These are phyloP conservation scores for Carlito syrichta DNA, from an alignment of 2,113 vertebrate genomes.

Conservation along the genomic window DNA sequence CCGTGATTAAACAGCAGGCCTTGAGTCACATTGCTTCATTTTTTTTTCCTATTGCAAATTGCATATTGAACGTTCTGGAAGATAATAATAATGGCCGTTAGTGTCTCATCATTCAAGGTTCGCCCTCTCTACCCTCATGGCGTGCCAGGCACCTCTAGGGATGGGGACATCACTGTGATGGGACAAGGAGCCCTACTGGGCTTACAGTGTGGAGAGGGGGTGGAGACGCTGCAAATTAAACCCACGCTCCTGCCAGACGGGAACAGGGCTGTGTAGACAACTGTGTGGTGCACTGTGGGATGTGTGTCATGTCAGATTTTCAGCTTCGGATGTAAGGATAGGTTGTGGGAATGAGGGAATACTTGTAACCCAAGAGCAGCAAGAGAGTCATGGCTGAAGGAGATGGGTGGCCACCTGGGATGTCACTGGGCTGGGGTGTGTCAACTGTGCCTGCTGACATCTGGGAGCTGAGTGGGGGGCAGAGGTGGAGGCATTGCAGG, in stretches of 20 bases:
- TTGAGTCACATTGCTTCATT: background rate
- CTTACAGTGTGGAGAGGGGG: background rate
- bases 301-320: background rate
- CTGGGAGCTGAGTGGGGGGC: fast-evolving
- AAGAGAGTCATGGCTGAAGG: background rate
- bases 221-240: background rate
- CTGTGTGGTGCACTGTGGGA: too few species aligned
- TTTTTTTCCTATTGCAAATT: background rate
- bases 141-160: background rate
- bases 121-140: fast-evolving
- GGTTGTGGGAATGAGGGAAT: background rate
- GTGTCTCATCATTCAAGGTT: background rate
- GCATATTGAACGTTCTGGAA: constrained; percentile 19
- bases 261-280: background rate
- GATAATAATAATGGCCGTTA: background rate
- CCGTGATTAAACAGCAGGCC: constrained; percentile 19
- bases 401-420: background rate
- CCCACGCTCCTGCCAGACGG: fast-evolving
- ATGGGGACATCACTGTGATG: background rate
- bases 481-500: background rate
- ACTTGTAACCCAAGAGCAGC: background rate
- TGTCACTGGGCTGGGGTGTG: background rate
- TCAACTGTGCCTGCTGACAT: fast-evolving
- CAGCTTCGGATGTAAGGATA: background rate
- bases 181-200: too few species aligned